Conservation (phyloP, 2,888 invertebrate genomes). For the Pachydiplax longipennis region DNA sequence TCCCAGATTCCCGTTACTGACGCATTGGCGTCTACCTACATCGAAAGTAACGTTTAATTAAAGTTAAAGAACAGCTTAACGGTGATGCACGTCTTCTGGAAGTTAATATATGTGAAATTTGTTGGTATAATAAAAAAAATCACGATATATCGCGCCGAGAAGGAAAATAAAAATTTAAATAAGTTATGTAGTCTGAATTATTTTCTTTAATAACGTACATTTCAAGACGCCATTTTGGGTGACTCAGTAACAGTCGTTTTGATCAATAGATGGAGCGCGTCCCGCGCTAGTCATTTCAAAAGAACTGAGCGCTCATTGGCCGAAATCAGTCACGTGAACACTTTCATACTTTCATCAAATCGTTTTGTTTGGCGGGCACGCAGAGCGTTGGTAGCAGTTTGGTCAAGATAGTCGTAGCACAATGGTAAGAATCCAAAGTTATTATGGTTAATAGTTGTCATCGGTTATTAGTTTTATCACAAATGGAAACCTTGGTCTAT, state of each 20-base stretch:
- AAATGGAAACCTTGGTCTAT: slow-evolving; percentile 56
- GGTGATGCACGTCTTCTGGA: no score
- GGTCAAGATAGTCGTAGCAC: slow-evolving; percentile 46
- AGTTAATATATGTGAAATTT: neutral
- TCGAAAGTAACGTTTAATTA: neutral
- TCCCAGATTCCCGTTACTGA: neutral
- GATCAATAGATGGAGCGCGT: slow-evolving; percentile 46
- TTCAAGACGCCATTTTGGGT: slow-evolving; percentile 15
- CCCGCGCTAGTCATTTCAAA: slow-evolving; percentile 45
- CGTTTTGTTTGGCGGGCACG: slow-evolving; percentile 58
- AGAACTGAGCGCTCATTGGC: slow-evolving; percentile 55
- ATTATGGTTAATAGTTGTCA: slow-evolving; percentile 56
- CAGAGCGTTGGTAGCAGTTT: slow-evolving; percentile 52
- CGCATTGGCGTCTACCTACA: neutral
- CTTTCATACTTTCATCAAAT: slow-evolving; percentile 50
- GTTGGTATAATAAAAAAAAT: neutral
- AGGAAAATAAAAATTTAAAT: neutral
- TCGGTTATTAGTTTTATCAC: slow-evolving; percentile 53
- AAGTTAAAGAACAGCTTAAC: neutral
- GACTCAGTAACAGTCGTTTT: slow-evolving; percentile 40
- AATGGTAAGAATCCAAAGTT: slow-evolving; percentile 63
- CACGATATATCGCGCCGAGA: neutral
- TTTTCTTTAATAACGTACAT: neutral
- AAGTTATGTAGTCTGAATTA: neutral
- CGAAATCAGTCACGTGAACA: slow-evolving; percentile 57